Evolutionary conservation across 2,113 vertebrate species (phyloP).

Genomic region (Cnemophilus loriae): DNA sequence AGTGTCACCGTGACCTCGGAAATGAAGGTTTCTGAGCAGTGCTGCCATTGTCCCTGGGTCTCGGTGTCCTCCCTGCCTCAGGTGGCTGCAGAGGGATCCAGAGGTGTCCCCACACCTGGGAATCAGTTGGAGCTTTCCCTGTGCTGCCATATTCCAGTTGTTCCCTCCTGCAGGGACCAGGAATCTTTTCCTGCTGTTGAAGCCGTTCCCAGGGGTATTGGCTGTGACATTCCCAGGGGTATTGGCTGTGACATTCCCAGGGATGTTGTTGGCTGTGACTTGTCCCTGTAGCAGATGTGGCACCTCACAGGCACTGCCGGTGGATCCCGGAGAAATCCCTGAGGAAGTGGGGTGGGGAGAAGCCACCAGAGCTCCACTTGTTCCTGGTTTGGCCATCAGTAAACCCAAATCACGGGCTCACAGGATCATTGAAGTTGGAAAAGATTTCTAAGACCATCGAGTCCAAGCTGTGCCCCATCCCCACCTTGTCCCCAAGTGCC

Average conservation of each 20-base stretch:
- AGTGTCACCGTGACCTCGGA: neutral
- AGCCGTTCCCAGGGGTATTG: neutral
- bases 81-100: neutral
- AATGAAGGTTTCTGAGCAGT: neutral
- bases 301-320: accelerated
- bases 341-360: neutral
- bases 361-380: neutral
- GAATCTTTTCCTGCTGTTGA: neutral
- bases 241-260: neutral
- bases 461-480: accelerated
- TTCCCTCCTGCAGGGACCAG: neutral
- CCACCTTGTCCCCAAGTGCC: neutral
- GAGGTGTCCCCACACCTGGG: neutral
- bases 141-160: neutral
- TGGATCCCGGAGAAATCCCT: neutral
- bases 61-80: neutral
- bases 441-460: accelerated
- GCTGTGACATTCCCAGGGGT: neutral
- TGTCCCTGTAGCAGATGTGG: neutral
- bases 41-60: neutral
- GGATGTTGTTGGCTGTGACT: neutral
- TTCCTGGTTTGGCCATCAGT: neutral
- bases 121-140: neutral
- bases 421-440: neutral
- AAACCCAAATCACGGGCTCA: neutral